phyloP scores from a whole-genome alignment of 2,888 invertebrate genomes.

The Ferrisia virgata region DNA sequence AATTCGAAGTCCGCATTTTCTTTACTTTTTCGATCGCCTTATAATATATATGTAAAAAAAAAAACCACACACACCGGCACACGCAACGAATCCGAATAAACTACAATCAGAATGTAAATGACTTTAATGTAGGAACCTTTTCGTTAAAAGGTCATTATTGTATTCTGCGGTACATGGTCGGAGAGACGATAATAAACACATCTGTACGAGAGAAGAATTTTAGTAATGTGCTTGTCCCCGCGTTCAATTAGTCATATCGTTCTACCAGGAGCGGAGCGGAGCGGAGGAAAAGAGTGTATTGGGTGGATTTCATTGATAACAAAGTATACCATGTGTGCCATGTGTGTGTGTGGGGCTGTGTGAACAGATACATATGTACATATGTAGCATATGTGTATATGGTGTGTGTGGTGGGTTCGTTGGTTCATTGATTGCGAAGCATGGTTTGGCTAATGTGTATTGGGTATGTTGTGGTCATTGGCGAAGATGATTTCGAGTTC shows the following conservation, averaged over 20 bases:
- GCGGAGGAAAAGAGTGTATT: slow-evolving; percentile 17
- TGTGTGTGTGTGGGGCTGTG: no score
- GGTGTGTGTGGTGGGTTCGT: not conserved
- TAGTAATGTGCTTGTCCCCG: not conserved
- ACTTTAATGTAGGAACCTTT: slow-evolving; percentile 15
- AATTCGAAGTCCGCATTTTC: not conserved
- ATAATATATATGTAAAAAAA: no score
- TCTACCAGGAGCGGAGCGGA: no score
- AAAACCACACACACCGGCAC: not conserved
- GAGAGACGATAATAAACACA: not conserved
- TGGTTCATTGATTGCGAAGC: not conserved
- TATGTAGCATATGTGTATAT: no score
- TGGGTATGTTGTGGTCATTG: no score
- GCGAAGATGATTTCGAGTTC: no score
- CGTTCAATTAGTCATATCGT: not conserved
- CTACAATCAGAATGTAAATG: slow-evolving; percentile 15
- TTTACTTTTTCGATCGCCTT: no score
- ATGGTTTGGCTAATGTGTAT: no score
- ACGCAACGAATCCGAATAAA: not conserved
- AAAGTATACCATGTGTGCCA: no score
- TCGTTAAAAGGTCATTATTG: not conserved
- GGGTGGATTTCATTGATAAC: slow-evolving; percentile 12
- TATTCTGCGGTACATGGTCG: not conserved
- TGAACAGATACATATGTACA: no score
- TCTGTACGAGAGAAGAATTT: slow-evolving; percentile 19